phyloP scores from a whole-genome alignment of 2,888 invertebrate species.

The Drosophila seclusa region DNA sequence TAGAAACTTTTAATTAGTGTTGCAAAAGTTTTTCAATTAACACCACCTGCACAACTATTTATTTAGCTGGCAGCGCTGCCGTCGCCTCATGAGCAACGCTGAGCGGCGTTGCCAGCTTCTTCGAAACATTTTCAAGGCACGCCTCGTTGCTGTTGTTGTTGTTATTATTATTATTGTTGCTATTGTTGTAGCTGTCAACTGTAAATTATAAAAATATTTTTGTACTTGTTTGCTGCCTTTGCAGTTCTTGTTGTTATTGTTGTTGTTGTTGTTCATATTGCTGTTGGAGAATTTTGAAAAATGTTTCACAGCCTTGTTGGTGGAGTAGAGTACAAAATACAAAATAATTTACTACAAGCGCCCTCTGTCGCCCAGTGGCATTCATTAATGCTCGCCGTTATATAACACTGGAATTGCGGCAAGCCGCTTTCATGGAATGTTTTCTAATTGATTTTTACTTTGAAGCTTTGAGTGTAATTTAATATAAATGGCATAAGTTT shows the following conservation, averaged over 20 bases:
- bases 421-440: constrained; percentile 62
- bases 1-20: constrained; percentile 84
- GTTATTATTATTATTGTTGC: constrained; percentile 22
- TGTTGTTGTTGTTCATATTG: constrained; percentile 22
- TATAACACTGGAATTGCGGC: constrained; percentile 50
- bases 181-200: constrained; percentile 70
- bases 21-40: constrained; percentile 84
- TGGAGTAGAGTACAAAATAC: constrained; percentile 24
- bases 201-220: constrained; percentile 79
- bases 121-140: constrained; percentile 53
- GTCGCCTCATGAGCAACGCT: constrained; percentile 17
- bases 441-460: constrained; percentile 74
- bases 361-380: constrained; percentile 29
- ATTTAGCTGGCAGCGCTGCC: constrained; percentile 68
- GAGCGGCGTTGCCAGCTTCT: constrained; percentile 50
- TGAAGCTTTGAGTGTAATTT: constrained; percentile 55
- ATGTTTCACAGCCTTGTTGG: constrained; percentile 29
- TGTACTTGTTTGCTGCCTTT: constrained; percentile 38
- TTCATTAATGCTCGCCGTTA: constrained; percentile 38
- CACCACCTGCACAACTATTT: constrained; percentile 84
- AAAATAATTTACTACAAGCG: constrained; percentile 59
- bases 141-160: not conserved
- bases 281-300: constrained; percentile 37
- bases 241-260: constrained; percentile 19
- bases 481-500: constrained; percentile 77